Evolutionary conservation across 2,888 invertebrate species (phyloP).

Genomic region (Cataglyphis cursor): DNA sequence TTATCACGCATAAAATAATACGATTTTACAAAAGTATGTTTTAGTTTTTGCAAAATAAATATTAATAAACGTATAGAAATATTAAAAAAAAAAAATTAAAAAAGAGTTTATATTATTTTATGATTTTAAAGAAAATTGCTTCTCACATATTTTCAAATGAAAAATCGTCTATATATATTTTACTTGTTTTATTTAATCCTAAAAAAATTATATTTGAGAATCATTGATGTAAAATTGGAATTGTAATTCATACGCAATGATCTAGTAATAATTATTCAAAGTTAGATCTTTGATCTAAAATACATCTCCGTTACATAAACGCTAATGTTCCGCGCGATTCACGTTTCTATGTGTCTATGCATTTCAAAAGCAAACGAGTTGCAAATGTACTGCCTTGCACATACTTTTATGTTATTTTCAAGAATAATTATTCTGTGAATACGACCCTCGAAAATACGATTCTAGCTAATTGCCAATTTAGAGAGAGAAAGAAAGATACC

Average conservation of each 20-base stretch:
- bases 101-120: not conserved
- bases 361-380: not conserved
- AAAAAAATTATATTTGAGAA: not conserved
- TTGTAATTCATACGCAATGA: constrained; percentile 1
- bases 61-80: not conserved
- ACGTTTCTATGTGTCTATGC: not conserved
- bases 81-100: not conserved
- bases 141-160: not conserved
- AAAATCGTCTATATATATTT: not conserved
- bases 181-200: not conserved
- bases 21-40: constrained; percentile 1
- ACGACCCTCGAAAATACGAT: not conserved
- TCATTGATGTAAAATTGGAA: not conserved
- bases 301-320: not conserved
- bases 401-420: constrained; percentile 1
- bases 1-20: not conserved
- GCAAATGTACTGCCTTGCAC: constrained; percentile 28
- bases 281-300: not conserved
- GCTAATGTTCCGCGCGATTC: not conserved
- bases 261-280: not conserved
- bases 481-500: not conserved
- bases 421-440: not conserved
- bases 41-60: constrained; percentile 4
- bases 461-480: not conserved
- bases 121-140: not conserved